A percentile compares a stretch with the other conserved stretches of the same genome.
phyloP scores from a whole-genome alignment of 2,113 vertebrate species.

The Meles meles region DNA sequence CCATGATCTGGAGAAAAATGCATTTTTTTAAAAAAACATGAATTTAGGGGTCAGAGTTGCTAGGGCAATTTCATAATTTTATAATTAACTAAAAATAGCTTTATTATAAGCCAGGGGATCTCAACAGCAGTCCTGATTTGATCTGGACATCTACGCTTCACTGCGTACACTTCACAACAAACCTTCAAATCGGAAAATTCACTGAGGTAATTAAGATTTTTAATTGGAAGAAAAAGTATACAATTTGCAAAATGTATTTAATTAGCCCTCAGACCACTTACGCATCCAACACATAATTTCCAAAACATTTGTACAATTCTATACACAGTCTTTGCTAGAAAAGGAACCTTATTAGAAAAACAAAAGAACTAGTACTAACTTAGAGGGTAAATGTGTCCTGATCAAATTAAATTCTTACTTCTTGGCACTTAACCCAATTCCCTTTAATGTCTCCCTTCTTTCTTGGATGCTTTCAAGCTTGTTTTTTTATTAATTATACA shows the following conservation, averaged over 20 bases:
- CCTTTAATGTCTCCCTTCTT: constrained; percentile 78
- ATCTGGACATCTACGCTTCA: constrained; percentile 38
- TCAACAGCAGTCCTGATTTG: not conserved
- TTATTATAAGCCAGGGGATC: not conserved
- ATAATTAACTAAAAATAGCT: constrained; percentile 54
- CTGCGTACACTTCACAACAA: constrained; percentile 51
- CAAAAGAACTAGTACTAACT: constrained; percentile 65
- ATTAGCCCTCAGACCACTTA: constrained; percentile 52
- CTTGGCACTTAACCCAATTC: constrained; percentile 78
- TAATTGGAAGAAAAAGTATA: constrained; percentile 59
- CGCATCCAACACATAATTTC: constrained; percentile 32
- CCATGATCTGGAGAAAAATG: not conserved
- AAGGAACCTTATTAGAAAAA: constrained; percentile 64
- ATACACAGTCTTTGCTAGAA: constrained; percentile 30
- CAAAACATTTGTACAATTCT: constrained; percentile 23
- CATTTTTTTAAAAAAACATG: constrained; percentile 30
- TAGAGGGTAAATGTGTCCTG: constrained; percentile 67
- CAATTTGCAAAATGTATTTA: constrained; percentile 64
- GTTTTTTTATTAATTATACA: constrained; percentile 87
- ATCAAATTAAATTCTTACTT: constrained; percentile 70
- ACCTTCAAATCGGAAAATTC: constrained; percentile 58
- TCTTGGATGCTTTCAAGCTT: constrained; percentile 79
- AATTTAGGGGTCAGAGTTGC: constrained; percentile 13
- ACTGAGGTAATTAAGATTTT: constrained; percentile 64
- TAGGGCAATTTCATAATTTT: constrained; percentile 47